These are phyloP conservation scores for Drosophila anomalipes DNA, from an alignment of 2,888 invertebrate species.

Conservation along the genomic window DNA sequence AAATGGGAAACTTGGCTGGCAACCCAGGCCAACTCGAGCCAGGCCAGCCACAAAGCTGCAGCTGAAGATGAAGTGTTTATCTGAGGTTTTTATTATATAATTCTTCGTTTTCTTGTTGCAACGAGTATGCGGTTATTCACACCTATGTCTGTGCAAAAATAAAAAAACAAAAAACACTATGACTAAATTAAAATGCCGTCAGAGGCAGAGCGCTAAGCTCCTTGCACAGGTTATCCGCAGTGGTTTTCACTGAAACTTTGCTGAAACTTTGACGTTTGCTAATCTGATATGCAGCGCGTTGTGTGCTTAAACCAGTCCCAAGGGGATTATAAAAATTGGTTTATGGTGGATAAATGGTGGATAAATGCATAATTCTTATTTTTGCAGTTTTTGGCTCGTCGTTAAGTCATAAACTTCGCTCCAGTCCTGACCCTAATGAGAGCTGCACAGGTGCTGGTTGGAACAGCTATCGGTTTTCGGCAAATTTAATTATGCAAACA, in stretches of 20 bases:
- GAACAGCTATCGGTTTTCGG: slow-evolving; percentile 2
- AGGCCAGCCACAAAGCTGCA: slow-evolving; percentile 41
- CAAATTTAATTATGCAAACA: slow-evolving; percentile 53
- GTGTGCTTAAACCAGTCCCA: slow-evolving; percentile 38
- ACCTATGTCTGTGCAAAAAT: slow-evolving; percentile 52
- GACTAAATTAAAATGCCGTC: slow-evolving; percentile 43
- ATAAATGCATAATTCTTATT: slow-evolving; percentile 21
- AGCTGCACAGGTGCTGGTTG: slow-evolving; percentile 11
- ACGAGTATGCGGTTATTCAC: slow-evolving; percentile 72
- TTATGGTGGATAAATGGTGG: slow-evolving; percentile 42
- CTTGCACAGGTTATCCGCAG: slow-evolving; percentile 6
- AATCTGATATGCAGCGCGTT: slow-evolving; percentile 43
- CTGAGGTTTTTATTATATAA: slow-evolving; percentile 42
- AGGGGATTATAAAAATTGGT: slow-evolving; percentile 55
- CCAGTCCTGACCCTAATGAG: slow-evolving; percentile 54
- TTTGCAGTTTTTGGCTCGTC: slow-evolving; percentile 13
- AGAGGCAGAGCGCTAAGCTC: slow-evolving; percentile 1
- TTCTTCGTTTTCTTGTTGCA: not conserved
- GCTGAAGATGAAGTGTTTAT: slow-evolving; percentile 63
- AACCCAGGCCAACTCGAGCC: slow-evolving; percentile 22
- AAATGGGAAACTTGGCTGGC: slow-evolving; percentile 63
- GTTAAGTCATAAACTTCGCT: slow-evolving; percentile 37
- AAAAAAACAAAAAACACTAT: not conserved
- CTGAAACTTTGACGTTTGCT: slow-evolving; percentile 42
- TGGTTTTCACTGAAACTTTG: slow-evolving; percentile 28